Evolutionary conservation across 2,797 vertebrate species (phyloP).

Genomic region (Sebastes jordani): DNA sequence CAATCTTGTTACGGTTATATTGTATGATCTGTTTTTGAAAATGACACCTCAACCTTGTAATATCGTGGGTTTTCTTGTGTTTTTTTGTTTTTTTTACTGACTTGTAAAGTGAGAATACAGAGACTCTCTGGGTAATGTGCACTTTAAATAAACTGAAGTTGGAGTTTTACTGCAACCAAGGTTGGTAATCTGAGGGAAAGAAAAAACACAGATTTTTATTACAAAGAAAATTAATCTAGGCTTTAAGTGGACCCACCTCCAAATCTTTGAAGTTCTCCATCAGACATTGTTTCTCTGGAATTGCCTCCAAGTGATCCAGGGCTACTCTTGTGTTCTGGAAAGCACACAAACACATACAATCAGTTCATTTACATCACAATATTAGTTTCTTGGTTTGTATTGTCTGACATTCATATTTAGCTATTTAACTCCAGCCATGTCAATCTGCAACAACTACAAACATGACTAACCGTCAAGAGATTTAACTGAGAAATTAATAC

Average conservation of each 20-base stretch:
- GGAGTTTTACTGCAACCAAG: not conserved
- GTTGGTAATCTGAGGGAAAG: not conserved
- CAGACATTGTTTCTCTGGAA: conserved; percentile 90
- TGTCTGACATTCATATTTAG: not conserved
- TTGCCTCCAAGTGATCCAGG: conserved; percentile 90
- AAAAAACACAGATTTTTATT: not conserved
- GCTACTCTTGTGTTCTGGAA: conserved; percentile 88
- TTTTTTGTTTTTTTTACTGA: not conserved
- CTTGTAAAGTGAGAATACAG: not conserved
- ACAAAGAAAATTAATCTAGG: not conserved
- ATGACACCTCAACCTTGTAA: not conserved
- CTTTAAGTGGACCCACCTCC: conserved; percentile 77
- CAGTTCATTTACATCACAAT: not conserved
- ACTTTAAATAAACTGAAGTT: not conserved
- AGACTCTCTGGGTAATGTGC: not conserved
- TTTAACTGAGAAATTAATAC: no score
- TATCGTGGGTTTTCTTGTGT: not conserved
- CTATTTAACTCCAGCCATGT: not conserved
- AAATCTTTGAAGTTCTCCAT: conserved; percentile 88
- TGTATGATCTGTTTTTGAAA: not conserved
- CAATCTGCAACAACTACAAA: not conserved
- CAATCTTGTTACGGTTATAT: not conserved
- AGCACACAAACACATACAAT: not conserved
- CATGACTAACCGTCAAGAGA: no score
- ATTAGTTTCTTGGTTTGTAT: not conserved